phyloP scores from a whole-genome alignment of 1,140 invertebrate genomes.

The Galleria mellonella region DNA sequence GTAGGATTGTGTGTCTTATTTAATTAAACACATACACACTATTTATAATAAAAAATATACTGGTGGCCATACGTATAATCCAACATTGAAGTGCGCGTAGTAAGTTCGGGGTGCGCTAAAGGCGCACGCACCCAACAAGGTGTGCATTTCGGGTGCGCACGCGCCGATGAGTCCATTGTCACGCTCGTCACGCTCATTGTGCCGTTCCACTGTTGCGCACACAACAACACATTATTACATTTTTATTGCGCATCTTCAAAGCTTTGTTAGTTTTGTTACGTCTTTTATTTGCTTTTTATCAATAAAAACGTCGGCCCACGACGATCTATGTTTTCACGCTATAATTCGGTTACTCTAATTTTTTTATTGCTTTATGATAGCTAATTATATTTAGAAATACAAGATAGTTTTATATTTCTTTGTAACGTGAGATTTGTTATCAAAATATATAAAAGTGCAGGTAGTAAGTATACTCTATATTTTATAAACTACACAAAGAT shows the following conservation, averaged over 20 bases:
- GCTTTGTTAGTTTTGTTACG: slow-evolving; percentile 56
- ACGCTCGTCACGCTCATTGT: slow-evolving; percentile 43
- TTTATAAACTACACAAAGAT: no score
- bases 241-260: slow-evolving; percentile 70
- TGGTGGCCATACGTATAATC: no score
- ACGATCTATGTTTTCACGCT: slow-evolving; percentile 67
- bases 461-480: no score
- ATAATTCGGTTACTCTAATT: slow-evolving; percentile 45
- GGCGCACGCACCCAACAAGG: slow-evolving; percentile 14
- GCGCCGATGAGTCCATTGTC: slow-evolving; percentile 51
- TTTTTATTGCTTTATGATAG: slow-evolving; percentile 31
- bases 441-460: no score
- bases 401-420: slow-evolving; percentile 4
- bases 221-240: slow-evolving; percentile 58
- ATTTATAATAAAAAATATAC: no score
- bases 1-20: no score
- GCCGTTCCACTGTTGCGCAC: slow-evolving; percentile 30
- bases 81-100: no score
- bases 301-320: slow-evolving; percentile 34
- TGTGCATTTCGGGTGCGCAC: slow-evolving; percentile 40
- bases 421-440: not conserved
- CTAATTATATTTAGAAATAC: not conserved
- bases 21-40: no score
- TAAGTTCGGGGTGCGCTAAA: no score
- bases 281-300: slow-evolving; percentile 60